Base-by-base conservation (phyloP, 2,797 vertebrate species). In the Clarias laeviceps region DNA sequence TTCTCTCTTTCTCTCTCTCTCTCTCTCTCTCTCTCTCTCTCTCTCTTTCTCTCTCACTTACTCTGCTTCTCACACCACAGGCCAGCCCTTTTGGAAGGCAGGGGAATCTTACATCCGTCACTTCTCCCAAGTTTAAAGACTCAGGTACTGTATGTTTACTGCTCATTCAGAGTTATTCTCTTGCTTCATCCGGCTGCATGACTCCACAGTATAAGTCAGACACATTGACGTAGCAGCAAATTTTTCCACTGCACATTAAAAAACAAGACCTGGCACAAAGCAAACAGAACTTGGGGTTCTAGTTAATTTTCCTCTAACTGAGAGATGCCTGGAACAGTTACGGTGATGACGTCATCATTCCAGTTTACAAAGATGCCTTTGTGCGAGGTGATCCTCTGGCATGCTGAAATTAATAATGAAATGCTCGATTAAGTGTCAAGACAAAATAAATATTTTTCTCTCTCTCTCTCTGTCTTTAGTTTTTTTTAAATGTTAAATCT, bases 51-150 rank as follows among this genome's bases (percentile, higher is more conserved):
- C 45, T 12, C 45, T 12, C 45, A 50, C 45, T 50, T 50, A 12
- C 45, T 50, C 45, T 50, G 45, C 83, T 80, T 89, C 4, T 85
- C 56, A 40, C 37, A 37, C 45, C 88, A 24, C 90, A 99, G 97
- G 93, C 96, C 45, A 95, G 96, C 90, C 92, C 96, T 87, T 97
- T 97, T 90, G 94, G 96, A 86, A 95, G 94, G 87, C 91, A 92
- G n/a, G 96, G 96, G 88, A 95, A 94, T n/a, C 97, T 98, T 82
- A 91, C 93, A 1, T 94, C 96, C 84, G 94, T 94, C 92, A 95
- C 91, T 85, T 86, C 86, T 7, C 6, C 95, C 24, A 96, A 96
- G 91, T 94, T 95, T 24, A 98, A 96, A 94, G 96, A 95, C 88
- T 93, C 96, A 96, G 98, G 98, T 98, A 95, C 17, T 45, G 29